Percentiles rank a stretch among this genome's conserved stretches.
These are phyloP conservation scores for Luidia sarsii DNA, from an alignment of 53 echinoderm and acorn worm species.

Conservation along the genomic window DNA sequence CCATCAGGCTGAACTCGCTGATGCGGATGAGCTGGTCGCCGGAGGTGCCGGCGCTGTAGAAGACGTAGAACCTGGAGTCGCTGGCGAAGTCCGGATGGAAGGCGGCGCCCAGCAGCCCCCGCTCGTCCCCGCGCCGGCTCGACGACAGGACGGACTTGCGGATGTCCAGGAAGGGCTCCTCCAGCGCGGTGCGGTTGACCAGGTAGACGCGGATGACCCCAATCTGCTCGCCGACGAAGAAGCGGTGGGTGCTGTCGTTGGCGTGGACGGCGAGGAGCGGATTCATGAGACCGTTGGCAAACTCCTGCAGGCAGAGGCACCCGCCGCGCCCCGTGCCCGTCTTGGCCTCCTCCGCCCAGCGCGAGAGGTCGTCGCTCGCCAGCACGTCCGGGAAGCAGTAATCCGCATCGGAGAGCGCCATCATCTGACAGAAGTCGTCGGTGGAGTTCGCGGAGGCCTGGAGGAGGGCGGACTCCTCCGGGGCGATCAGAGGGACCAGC, in stretches of 20 bases:
- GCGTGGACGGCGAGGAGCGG: conserved; percentile 86
- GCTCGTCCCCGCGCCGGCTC: conserved; percentile 73
- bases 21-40: conserved; percentile 55
- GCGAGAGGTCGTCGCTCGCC: conserved; percentile 52
- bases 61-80: conserved; percentile 79
- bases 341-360: conserved; percentile 62
- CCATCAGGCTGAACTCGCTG: conserved; percentile 67
- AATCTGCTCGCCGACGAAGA: conserved; percentile 88
- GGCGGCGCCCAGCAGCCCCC: conserved; percentile 85
- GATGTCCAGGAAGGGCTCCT: conserved; percentile 90
- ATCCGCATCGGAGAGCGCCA: conserved; percentile 69
- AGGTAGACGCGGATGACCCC: conserved; percentile 82
- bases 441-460: conserved; percentile 44
- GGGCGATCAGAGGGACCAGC: conserved; percentile 64
- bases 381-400: conserved; percentile 92
- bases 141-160: conserved; percentile 68
- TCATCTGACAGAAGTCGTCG: conserved; percentile 64
- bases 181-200: conserved; percentile 66
- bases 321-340: conserved; percentile 57
- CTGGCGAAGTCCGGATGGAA: conserved; percentile 82
- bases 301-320: conserved; percentile 90
- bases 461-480: conserved; percentile 45
- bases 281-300: conserved; percentile 87
- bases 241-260: conserved; percentile 85
- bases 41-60: conserved; percentile 59